Evolutionary conservation across 1,140 invertebrate species (phyloP).

Genomic region (Zaprionus ghesquierei): DNA sequence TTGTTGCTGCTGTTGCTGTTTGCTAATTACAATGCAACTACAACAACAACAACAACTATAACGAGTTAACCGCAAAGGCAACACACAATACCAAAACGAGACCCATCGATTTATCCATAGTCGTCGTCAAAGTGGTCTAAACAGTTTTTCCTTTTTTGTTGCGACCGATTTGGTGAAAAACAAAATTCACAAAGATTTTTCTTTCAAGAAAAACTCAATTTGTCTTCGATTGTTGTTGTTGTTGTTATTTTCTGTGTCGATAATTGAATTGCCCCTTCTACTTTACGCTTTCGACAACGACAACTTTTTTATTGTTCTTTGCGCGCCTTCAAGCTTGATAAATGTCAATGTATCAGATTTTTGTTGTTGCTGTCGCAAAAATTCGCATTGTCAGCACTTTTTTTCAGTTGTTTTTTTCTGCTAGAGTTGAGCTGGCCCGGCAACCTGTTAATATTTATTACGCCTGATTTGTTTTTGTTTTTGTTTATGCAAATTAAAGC

Average conservation of each 20-base stretch:
- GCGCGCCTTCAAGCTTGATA: neutral
- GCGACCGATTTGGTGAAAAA: constrained; percentile 26
- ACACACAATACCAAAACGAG: constrained; percentile 32
- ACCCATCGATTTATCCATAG: constrained; percentile 46
- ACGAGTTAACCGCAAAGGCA: constrained; percentile 35
- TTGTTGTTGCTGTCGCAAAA: constrained; percentile 1
- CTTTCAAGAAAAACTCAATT: constrained; percentile 42
- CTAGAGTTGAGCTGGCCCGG: neutral
- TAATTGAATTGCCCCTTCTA: constrained; percentile 18
- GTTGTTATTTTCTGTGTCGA: constrained; percentile 8
- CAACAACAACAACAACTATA: constrained; percentile 18
- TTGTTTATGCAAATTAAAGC: constrained; percentile 35
- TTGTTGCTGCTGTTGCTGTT: constrained; percentile 8
- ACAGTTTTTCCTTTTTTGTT: constrained; percentile 33
- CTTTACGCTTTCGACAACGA: neutral
- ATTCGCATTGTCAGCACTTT: constrained; percentile 3
- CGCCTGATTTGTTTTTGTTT: constrained; percentile 21
- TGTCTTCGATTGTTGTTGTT: constrained; percentile 23
- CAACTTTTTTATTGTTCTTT: neutral
- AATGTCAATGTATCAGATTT: constrained; percentile 36
- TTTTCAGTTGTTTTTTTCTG: neutral
- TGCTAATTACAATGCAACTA: constrained; percentile 54
- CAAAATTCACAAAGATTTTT: constrained; percentile 25
- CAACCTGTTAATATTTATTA: constrained; percentile 40
- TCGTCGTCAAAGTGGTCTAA: constrained; percentile 27